A percentile compares a stretch with the other conserved stretches of the same genome.
phyloP scores from a whole-genome alignment of 2,888 invertebrate genomes.

The Acrobasis suavella region DNA sequence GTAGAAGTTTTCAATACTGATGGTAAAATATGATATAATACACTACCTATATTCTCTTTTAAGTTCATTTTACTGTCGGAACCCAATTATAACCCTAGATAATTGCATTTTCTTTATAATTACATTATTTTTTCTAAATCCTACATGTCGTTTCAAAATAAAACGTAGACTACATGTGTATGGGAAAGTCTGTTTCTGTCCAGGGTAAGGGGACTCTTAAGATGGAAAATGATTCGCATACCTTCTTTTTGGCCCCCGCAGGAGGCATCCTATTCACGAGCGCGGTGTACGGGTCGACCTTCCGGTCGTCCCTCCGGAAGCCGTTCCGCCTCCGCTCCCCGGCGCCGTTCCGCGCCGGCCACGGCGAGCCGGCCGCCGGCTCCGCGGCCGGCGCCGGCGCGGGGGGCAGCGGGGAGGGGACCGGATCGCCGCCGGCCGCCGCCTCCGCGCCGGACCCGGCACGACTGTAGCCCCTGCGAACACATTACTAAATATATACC shows the following conservation, averaged over 20 bases:
- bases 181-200: too few species aligned
- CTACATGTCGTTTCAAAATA: too few species aligned
- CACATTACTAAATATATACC: not conserved
- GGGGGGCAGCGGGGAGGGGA: slow-evolving; percentile 25
- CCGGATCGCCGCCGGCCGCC: slow-evolving; percentile 35
- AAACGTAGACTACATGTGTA: too few species aligned
- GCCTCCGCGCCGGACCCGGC: slow-evolving; percentile 62
- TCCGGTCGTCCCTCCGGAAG: slow-evolving; percentile 43
- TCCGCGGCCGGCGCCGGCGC: slow-evolving; percentile 26
- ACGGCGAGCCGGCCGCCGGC: slow-evolving; percentile 35
- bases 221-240: too few species aligned
- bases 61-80: too few species aligned
- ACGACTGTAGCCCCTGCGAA: slow-evolving; percentile 66
- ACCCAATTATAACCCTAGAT: too few species aligned
- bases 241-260: slow-evolving; percentile 75
- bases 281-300: slow-evolving; percentile 67
- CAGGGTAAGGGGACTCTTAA: too few species aligned
- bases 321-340: slow-evolving; percentile 60
- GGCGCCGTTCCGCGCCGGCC: slow-evolving; percentile 55
- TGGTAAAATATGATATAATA: too few species aligned
- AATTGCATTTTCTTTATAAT: too few species aligned
- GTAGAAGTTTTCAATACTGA: too few species aligned
- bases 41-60: too few species aligned
- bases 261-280: slow-evolving; percentile 70
- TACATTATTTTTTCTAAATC: too few species aligned